These are phyloP conservation scores for Spermophilus dauricus DNA, from an alignment of 2,113 vertebrate species.

Conservation along the genomic window DNA sequence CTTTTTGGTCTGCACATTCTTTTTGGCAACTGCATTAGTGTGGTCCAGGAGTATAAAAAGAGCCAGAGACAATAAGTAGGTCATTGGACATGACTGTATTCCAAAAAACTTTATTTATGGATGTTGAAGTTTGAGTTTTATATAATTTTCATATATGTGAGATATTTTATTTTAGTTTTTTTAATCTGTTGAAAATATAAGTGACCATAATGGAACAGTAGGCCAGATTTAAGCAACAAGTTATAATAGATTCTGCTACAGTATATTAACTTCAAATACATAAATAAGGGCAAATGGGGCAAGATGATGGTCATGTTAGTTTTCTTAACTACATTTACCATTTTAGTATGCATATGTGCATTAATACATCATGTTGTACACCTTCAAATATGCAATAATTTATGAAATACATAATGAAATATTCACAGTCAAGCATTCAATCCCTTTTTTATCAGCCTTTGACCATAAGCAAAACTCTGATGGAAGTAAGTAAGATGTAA, in stretches of 20 bases:
- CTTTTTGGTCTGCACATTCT: fast-evolving
- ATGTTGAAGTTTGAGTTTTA: not conserved
- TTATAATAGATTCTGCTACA: not conserved
- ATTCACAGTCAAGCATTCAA: not conserved
- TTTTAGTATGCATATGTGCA: not conserved
- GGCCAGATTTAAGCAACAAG: not conserved
- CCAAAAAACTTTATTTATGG: not conserved
- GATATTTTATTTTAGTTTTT: not conserved
- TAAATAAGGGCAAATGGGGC: not conserved
- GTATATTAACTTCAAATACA: not conserved
- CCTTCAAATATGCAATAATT: not conserved
- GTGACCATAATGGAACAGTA: not conserved
- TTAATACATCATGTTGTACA: not conserved
- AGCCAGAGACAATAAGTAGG: not conserved
- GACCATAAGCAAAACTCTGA: not conserved
- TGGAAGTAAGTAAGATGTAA: constrained; percentile 30
- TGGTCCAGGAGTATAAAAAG: not conserved
- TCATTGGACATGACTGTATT: not conserved
- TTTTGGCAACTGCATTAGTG: not conserved
- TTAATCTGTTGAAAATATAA: not conserved
- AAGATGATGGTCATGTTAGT: not conserved
- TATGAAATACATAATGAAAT: not conserved
- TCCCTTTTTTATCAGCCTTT: not conserved
- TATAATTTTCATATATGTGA: not conserved
- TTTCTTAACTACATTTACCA: not conserved